Base-by-base conservation (phyloP, 2,888 invertebrate species). In the Hetaerina titia region DNA sequence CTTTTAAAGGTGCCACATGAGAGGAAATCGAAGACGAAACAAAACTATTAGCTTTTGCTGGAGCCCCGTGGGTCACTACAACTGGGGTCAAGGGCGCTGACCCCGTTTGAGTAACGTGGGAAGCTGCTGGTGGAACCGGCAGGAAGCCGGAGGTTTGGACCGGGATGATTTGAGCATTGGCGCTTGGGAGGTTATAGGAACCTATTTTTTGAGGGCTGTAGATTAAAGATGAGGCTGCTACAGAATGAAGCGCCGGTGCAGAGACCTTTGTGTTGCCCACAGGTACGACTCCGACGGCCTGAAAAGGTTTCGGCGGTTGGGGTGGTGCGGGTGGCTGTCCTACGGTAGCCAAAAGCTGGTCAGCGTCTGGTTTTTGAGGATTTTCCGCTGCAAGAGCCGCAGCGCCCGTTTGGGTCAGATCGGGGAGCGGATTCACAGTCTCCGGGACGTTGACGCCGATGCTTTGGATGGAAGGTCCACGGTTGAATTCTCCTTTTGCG, bases 391-490 rank as follows among this genome's bases (percentile, higher is more conserved):
- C 92, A 0, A 92, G 69, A 1, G 92, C 92, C 2, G 92, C 92
- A 15, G 92, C 92, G 8, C 92, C 92, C 69, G 92, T 92, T 56
- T 92, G 92, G 8, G 92, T 92, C 22, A 92, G 92, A n/a, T 92
- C 69, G 7, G 92, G 92, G 0, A 92, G 92, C 1, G 95, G 90
- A 22, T 95, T 90, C 15, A 90, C 57, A 6, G 74, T n/a, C 9
- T 69, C 56, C 57, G 95, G 95, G 9, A 95, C 58, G 90, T 95
- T 90, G 22, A 64, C 90, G 5, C 87, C 94, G 19, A 94, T 94
- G 87, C 56, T 69, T 1, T 45, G 63, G 94, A 88, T 94, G 2
- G 87, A 11, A 8, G 87, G 25, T 5, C 31, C 87, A 1, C 88
- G 45, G 19, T 45, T 25, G 63, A 45, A 45, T 0, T 22, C 64